These are phyloP conservation scores for Chrysolina americana DNA, from an alignment of 2,888 invertebrate species.

Conservation along the genomic window DNA sequence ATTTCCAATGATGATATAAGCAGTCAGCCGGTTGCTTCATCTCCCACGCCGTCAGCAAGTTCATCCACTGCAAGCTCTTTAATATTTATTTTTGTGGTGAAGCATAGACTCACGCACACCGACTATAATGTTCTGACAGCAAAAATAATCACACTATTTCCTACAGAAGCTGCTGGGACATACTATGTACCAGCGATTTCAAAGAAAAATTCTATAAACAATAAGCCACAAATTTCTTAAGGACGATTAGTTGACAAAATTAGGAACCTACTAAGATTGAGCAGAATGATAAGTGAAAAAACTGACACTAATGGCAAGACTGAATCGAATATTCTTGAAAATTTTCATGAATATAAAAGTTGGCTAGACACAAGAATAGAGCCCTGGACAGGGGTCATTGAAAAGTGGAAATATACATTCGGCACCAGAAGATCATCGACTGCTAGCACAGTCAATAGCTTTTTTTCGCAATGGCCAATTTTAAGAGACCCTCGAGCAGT, in stretches of 20 bases:
- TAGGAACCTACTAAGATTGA: constrained; percentile 1
- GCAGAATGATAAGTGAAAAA: constrained; percentile 8
- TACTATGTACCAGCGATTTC: background rate
- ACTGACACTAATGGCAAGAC: background rate
- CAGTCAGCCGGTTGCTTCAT: no score
- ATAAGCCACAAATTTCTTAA: background rate
- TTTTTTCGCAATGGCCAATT: constrained; percentile 20
- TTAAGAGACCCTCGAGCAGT: constrained; percentile 22
- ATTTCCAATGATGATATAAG: no score
- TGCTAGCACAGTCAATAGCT: constrained; percentile 15
- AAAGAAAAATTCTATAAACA: background rate
- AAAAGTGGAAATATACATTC: constrained; percentile 19
- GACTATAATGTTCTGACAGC: constrained; percentile 1
- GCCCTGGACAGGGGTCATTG: constrained; percentile 12
- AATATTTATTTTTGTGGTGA: background rate
- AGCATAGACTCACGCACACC: constrained; percentile 2
- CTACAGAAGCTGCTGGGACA: constrained; percentile 8
- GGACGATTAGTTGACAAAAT: constrained; percentile 7
- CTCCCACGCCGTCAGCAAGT: no score
- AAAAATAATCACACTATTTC: constrained; percentile 3
- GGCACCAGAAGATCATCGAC: background rate
- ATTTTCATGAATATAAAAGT: constrained; percentile 13
- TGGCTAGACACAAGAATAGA: constrained; percentile 19
- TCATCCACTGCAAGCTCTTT: no score
- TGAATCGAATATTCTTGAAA: constrained; percentile 14